phyloP scores from a whole-genome alignment of 2,797 vertebrate genomes.

The Anguilla megastoma region DNA sequence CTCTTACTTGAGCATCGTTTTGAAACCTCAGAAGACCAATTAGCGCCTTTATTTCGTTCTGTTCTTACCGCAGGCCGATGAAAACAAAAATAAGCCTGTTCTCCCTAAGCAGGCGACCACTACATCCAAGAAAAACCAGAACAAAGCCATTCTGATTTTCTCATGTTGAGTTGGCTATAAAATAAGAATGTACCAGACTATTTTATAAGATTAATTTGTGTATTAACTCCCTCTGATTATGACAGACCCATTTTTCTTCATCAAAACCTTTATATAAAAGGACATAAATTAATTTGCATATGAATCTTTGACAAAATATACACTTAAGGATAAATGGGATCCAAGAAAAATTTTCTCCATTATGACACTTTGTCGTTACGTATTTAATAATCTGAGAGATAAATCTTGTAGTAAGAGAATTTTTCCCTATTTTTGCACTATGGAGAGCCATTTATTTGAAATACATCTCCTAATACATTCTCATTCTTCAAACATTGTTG shows the following conservation, averaged over 20 bases:
- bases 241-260: neutral
- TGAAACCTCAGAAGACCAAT: conserved; percentile 85
- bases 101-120: conserved; percentile 25
- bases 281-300: neutral
- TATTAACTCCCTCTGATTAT: neutral
- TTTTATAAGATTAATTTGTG: neutral
- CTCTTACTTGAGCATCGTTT: conserved; percentile 84
- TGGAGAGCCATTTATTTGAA: neutral
- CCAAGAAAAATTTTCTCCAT: neutral
- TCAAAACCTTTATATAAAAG: neutral
- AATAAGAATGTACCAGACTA: conserved; percentile 16
- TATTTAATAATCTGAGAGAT: neutral
- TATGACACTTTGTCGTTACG: neutral
- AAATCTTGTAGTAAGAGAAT: neutral
- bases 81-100: neutral
- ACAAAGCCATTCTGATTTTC: conserved; percentile 20
- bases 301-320: conserved; percentile 3
- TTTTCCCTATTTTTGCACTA: neutral
- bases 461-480: neutral
- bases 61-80: neutral
- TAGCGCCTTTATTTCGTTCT: conserved; percentile 47
- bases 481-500: neutral
- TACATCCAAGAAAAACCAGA: neutral
- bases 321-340: neutral
- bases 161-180: neutral